Conservation (phyloP, 2,797 vertebrate genomes). For the Gouania willdenowi region DNA sequence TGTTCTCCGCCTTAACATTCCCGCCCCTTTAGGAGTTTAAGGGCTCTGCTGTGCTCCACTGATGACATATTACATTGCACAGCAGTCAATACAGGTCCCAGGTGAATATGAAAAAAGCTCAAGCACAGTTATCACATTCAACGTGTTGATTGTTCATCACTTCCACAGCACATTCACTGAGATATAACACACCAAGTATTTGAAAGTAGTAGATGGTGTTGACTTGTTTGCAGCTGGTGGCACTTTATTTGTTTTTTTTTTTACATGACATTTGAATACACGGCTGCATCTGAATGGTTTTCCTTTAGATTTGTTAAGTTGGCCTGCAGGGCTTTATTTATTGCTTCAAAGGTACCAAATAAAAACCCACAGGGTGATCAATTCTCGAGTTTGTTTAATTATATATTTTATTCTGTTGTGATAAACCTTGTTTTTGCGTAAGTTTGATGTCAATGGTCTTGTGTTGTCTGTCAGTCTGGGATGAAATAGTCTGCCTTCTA, state of each 20-base stretch:
- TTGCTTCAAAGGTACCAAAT: too few species aligned
- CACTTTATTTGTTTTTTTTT: slow-evolving; percentile 22
- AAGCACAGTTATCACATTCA: slow-evolving; percentile 23
- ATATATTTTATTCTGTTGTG: too few species aligned
- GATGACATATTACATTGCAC: slow-evolving; percentile 9
- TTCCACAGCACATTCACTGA: slow-evolving; percentile 11
- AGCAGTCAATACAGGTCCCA: slow-evolving; percentile 24
- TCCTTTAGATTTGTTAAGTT: slow-evolving; percentile 13
- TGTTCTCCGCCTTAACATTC: slow-evolving; percentile 38
- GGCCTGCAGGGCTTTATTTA: slow-evolving; percentile 1
- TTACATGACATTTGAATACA: neutral
- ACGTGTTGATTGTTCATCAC: slow-evolving; percentile 17
- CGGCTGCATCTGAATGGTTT: slow-evolving; percentile 7
- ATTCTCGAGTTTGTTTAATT: too few species aligned
- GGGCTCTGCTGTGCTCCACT: slow-evolving; percentile 17
- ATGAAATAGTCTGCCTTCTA: slow-evolving; percentile 26
- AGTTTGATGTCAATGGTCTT: slow-evolving; percentile 2
- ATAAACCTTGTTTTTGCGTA: too few species aligned
- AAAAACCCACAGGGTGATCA: too few species aligned
- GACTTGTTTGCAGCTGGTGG: slow-evolving; percentile 17
- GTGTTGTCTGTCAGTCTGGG: neutral
- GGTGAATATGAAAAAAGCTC: slow-evolving; percentile 38
- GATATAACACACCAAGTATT: slow-evolving; percentile 13
- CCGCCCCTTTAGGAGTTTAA: slow-evolving; percentile 21
- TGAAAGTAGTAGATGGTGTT: slow-evolving; percentile 17